Conservation (phyloP, 92 coral and sea anemone genomes). For the Zoanthus solanderi region DNA sequence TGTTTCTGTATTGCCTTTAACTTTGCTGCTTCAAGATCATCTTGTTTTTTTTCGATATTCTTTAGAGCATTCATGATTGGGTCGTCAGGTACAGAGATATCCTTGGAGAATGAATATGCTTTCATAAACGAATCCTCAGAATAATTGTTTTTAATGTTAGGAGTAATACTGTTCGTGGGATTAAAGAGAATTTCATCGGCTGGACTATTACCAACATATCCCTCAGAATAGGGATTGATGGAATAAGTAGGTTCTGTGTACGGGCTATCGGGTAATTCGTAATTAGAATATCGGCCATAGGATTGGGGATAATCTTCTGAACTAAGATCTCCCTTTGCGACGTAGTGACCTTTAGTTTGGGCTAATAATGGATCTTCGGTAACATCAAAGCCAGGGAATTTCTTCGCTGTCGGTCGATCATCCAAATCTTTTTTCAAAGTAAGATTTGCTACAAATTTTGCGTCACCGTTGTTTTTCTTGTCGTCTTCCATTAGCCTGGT, state of each 20-base stretch:
- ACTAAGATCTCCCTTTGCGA: background rate
- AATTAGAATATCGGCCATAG: constrained; percentile 25
- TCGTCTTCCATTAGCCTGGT: constrained; percentile 15
- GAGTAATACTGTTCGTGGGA: background rate
- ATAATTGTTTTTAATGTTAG: constrained; percentile 26
- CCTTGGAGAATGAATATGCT: constrained; percentile 22
- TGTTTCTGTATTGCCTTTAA: constrained; percentile 76
- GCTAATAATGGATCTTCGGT: background rate
- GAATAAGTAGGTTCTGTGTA: constrained; percentile 12
- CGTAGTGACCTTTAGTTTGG: background rate
- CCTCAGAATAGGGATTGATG: constrained; percentile 34
- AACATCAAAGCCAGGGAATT: background rate
- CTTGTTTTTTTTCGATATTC: constrained; percentile 69
- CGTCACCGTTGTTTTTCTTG: background rate
- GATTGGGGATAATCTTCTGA: constrained; percentile 22
- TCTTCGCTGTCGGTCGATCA: background rate
- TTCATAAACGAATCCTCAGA: constrained; percentile 2
- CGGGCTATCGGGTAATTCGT: constrained; percentile 28
- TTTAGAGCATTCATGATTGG: constrained; percentile 80
- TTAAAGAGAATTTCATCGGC: constrained; percentile 2
- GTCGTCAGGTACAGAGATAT: constrained; percentile 63
- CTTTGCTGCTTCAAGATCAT: constrained; percentile 53
- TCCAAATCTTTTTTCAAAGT: background rate
- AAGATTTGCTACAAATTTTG: too few species aligned
- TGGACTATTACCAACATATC: constrained; percentile 1